phyloP scores from a whole-genome alignment of 2,113 vertebrate species.

The Antechinus stuartii region DNA sequence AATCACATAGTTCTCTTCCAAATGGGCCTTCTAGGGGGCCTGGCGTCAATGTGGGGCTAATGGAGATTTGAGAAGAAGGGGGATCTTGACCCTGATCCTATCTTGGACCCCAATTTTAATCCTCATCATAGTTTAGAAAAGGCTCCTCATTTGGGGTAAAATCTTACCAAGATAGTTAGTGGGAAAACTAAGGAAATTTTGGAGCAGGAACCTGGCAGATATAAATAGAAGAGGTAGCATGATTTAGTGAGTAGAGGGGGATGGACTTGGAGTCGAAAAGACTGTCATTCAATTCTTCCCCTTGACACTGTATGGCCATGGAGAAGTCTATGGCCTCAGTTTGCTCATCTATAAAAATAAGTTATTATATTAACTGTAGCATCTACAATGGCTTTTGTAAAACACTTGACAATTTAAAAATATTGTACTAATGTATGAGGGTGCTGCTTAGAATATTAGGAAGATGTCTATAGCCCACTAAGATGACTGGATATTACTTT shows the following conservation, averaged over 20 bases:
- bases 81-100: background rate
- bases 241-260: background rate
- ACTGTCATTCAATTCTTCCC: background rate
- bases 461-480: background rate
- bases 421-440: background rate
- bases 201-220: background rate
- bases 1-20: conserved; percentile 53
- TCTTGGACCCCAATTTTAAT: background rate
- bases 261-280: background rate
- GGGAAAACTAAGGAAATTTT: background rate
- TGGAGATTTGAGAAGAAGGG: background rate
- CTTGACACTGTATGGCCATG: background rate
- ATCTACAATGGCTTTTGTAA: background rate
- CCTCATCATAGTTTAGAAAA: background rate
- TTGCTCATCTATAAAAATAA: background rate
- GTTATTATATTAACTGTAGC: background rate
- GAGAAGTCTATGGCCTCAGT: background rate
- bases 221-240: background rate
- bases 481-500: background rate
- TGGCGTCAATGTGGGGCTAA: background rate
- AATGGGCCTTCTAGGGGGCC: conserved; percentile 44
- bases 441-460: background rate
- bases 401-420: background rate
- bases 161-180: background rate
- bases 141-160: background rate